Conservation (phyloP, 2,113 vertebrate species). For the Uropsilus gracilis region DNA sequence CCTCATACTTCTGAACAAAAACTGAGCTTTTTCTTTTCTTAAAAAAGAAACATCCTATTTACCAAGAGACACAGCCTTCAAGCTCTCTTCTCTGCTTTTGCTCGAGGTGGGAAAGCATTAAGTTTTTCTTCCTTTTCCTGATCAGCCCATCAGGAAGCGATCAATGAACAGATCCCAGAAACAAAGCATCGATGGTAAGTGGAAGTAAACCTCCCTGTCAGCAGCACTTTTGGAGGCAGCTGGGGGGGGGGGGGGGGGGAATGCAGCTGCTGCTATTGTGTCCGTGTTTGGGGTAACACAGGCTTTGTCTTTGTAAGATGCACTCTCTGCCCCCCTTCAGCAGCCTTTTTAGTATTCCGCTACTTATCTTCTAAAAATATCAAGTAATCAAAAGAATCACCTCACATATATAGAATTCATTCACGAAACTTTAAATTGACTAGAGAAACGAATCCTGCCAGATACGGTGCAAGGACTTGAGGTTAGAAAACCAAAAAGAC, state of each 20-base stretch:
- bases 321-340: not conserved
- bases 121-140: not conserved
- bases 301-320: not conserved
- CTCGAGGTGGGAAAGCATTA: not conserved
- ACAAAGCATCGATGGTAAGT: fast-evolving
- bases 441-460: not conserved
- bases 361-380: slow-evolving; percentile 49
- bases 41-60: not conserved
- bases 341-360: slow-evolving; percentile 25
- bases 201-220: not conserved
- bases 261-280: not conserved
- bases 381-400: not conserved
- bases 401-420: not conserved
- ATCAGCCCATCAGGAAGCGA: not conserved
- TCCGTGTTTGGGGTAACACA: not conserved
- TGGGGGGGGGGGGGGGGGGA: not conserved
- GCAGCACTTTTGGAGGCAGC: not conserved
- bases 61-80: slow-evolving; percentile 1
- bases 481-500: fast-evolving
- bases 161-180: not conserved
- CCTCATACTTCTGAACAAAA: slow-evolving; percentile 30
- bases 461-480: not conserved
- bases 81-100: not conserved
- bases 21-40: not conserved
- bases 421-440: not conserved